Conservation (phyloP, 1,140 invertebrate species). For the Zaprionus vittiger region DNA sequence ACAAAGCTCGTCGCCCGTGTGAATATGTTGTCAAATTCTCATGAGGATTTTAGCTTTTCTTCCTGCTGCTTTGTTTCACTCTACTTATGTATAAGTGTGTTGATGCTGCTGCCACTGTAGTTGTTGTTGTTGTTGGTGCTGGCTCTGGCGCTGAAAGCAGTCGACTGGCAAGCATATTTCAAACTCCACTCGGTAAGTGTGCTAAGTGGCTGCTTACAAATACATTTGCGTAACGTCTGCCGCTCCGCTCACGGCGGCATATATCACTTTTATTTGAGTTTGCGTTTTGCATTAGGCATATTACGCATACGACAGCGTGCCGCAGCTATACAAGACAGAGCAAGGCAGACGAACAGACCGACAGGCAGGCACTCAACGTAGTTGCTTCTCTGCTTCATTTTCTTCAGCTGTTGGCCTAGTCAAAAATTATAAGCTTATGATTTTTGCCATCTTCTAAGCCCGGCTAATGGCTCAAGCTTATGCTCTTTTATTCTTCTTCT, state of each 20-base stretch:
- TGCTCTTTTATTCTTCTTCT: slow-evolving; percentile 36
- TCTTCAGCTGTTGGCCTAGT: slow-evolving; percentile 12
- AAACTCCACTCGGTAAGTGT: slow-evolving; percentile 75
- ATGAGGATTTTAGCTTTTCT: slow-evolving; percentile 71
- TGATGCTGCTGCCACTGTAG: background rate
- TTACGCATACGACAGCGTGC: slow-evolving; percentile 70
- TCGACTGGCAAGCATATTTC: slow-evolving; percentile 76
- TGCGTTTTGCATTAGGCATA: slow-evolving; percentile 79
- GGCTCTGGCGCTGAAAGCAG: slow-evolving; percentile 53
- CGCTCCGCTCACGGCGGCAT: slow-evolving; percentile 30
- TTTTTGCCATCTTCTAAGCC: slow-evolving; percentile 65
- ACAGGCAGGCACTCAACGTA: slow-evolving; percentile 1
- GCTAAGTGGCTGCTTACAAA: slow-evolving; percentile 81
- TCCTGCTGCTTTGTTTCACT: slow-evolving; percentile 31
- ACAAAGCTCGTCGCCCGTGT: slow-evolving; percentile 39
- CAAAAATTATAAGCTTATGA: slow-evolving; percentile 77
- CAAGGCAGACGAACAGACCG: background rate
- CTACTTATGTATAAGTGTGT: slow-evolving; percentile 17
- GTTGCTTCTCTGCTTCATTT: background rate
- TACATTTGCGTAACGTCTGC: slow-evolving; percentile 71
- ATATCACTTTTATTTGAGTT: slow-evolving; percentile 82
- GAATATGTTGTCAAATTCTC: slow-evolving; percentile 82
- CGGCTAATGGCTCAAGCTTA: slow-evolving; percentile 72
- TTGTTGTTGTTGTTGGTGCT: slow-evolving; percentile 13
- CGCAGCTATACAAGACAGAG: slow-evolving; percentile 20